Base-by-base conservation (phyloP, 1,140 invertebrate species). In the Drosophila ambigua region DNA sequence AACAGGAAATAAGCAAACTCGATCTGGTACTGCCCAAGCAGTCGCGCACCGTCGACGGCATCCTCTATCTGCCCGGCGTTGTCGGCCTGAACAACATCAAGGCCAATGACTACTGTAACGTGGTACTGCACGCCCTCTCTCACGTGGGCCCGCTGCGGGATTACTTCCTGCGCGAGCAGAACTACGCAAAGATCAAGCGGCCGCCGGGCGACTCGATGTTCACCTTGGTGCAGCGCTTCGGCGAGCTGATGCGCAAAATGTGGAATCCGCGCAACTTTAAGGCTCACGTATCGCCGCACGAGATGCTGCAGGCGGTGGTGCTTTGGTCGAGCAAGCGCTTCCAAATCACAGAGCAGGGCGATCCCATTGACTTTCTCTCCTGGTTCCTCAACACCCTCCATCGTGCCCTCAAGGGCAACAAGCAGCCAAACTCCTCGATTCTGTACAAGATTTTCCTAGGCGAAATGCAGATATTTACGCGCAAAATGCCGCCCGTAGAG, bases 191-290 rank as follows among this genome's bases (percentile, higher is more conserved):
- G 50, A 95, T 99, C 3, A 98, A 97, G 90, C 93, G 98, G 49
- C 98, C 98, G 20, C 98, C 98, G 0, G 98, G 98, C 0, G 97
- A 98, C 91, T 98, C 96, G 5, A 95, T 95, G 13, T 98, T 97
- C 88, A 93, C 98, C n/a, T 91, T 99, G 23, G 97, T 99, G 0
- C 98, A 99, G 92, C 93, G 99, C 55, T 99, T 99, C 93, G 99
- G 99, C 2, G 99, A 99, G 92, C 93, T 99, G 6, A 95, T 99
- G 92, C 92, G 99, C 4, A 99, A 99, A 92, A 93, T 99, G 73
- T 99, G 99, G 99, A 99, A 99, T 93, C 98, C 98, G 0, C 93
- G 98, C 61, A 99, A 99, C 91, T 99, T 99, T 90, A 99, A 99
- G 93, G 97, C 98, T 4, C 99, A 99, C 91, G 99, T 99, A 2